Evolutionary conservation across 2,888 invertebrate genomes (phyloP).

Genomic region (Caenorhabditis doughertyi): DNA sequence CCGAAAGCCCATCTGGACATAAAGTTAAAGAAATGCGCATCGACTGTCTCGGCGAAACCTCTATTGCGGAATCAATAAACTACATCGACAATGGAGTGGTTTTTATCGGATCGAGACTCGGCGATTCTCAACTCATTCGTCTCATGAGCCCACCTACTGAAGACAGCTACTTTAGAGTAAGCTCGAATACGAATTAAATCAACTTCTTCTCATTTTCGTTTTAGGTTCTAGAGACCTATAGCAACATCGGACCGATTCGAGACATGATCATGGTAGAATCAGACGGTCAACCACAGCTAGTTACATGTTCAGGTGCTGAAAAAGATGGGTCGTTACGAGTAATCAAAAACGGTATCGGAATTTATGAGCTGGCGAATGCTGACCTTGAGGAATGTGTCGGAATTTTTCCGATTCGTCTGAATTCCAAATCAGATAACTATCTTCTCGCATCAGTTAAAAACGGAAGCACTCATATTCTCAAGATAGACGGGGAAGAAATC

Average conservation of each 20-base stretch:
- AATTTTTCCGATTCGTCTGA: slow-evolving; percentile 69
- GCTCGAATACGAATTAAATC: not conserved
- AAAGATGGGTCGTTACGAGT: slow-evolving; percentile 98
- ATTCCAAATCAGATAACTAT: slow-evolving; percentile 87
- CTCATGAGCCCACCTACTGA: slow-evolving; percentile 73
- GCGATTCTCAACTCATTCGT: slow-evolving; percentile 94
- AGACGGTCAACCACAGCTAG: slow-evolving; percentile 95
- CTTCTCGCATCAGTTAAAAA: slow-evolving; percentile 95
- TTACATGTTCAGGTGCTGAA: slow-evolving; percentile 96
- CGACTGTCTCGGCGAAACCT: slow-evolving; percentile 83
- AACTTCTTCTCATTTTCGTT: not conserved
- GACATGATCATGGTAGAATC: slow-evolving; percentile 83
- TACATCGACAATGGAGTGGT: slow-evolving; percentile 98
- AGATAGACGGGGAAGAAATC: slow-evolving; percentile 95
- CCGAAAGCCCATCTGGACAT: slow-evolving; percentile 16
- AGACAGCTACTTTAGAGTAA: not conserved
- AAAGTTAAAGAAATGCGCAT: slow-evolving; percentile 48
- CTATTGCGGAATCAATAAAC: slow-evolving; percentile 96
- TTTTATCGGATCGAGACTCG: slow-evolving; percentile 93
- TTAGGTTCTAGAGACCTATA: slow-evolving; percentile 91
- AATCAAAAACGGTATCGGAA: slow-evolving; percentile 97
- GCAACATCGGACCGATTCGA: slow-evolving; percentile 96
- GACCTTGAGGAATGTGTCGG: slow-evolving; percentile 95
- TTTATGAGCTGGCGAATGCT: slow-evolving; percentile 93
- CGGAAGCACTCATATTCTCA: slow-evolving; percentile 90